phyloP scores from a whole-genome alignment of 92 coral and sea anemone genomes.

The Phenganax subtilis region DNA sequence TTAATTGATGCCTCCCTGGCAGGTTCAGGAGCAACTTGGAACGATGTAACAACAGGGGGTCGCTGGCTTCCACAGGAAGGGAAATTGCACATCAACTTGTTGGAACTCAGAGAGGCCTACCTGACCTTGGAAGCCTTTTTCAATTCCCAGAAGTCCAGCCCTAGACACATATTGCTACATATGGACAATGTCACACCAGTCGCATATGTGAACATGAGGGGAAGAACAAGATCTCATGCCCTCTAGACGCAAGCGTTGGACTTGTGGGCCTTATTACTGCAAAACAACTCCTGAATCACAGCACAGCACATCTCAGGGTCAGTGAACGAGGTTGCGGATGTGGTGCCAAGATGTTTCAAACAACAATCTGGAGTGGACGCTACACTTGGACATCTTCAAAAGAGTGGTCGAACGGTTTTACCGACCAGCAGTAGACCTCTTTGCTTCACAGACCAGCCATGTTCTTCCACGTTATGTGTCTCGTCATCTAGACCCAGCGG shows the following conservation, averaged over 20 bases:
- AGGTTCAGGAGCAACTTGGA: slow-evolving; percentile 50
- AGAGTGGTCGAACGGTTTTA: slow-evolving; percentile 29
- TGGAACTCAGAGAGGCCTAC: slow-evolving; percentile 48
- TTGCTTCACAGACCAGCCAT: slow-evolving; percentile 47
- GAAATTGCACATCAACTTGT: slow-evolving; percentile 46
- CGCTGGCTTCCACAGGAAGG: slow-evolving; percentile 47
- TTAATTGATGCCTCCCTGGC: slow-evolving; percentile 41
- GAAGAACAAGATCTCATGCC: slow-evolving; percentile 36
- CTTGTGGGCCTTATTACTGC: slow-evolving; percentile 45
- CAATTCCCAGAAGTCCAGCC: neutral
- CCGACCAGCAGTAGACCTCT: slow-evolving; percentile 53
- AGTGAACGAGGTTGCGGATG: slow-evolving; percentile 64
- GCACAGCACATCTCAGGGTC: slow-evolving; percentile 58
- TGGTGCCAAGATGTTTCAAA: slow-evolving; percentile 43
- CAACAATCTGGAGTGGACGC: slow-evolving; percentile 48
- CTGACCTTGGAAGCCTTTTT: slow-evolving; percentile 42
- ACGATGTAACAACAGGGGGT: slow-evolving; percentile 42
- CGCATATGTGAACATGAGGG: slow-evolving; percentile 52
- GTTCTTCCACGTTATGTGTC: slow-evolving; percentile 48
- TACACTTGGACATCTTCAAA: slow-evolving; percentile 36
- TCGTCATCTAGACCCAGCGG: slow-evolving; percentile 52
- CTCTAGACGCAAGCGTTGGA: slow-evolving; percentile 41
- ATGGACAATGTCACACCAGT: slow-evolving; percentile 55
- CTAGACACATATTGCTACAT: slow-evolving; percentile 36
- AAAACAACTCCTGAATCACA: slow-evolving; percentile 44